Conservation (phyloP, 1,140 invertebrate genomes). For the Mesaphorura yosii region DNA sequence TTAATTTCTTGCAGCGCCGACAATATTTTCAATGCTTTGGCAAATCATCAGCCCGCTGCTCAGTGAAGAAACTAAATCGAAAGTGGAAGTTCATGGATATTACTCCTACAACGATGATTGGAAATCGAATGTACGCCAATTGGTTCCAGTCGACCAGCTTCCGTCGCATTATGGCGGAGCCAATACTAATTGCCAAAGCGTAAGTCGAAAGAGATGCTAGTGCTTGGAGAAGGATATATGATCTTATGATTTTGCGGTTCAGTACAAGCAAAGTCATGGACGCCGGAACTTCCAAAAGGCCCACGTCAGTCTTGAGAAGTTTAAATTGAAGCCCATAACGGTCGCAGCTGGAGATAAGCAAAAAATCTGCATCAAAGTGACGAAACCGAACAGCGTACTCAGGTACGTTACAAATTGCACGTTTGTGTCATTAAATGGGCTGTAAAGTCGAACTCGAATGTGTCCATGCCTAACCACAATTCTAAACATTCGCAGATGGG, state of each 20-base stretch:
- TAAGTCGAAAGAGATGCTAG: background rate
- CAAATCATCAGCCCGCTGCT: constrained; percentile 7
- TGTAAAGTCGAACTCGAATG: background rate
- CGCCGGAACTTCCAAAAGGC: background rate
- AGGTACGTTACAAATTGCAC: background rate
- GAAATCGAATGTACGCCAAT: background rate
- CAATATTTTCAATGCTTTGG: constrained; percentile 13
- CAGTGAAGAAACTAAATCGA: constrained; percentile 3
- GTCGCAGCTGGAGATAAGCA: background rate
- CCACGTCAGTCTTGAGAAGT: background rate
- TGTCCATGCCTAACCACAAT: background rate
- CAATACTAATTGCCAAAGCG: constrained; percentile 7
- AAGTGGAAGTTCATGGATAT: constrained; percentile 6
- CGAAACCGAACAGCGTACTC: background rate
- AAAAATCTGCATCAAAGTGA: background rate
- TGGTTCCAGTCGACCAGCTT: constrained; percentile 10
- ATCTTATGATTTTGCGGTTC: background rate
- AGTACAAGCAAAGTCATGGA: background rate
- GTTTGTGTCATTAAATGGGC: background rate
- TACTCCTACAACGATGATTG: constrained; percentile 7
- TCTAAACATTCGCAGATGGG: constrained; percentile 2
- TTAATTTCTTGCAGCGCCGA: constrained; percentile 1
- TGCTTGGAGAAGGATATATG: background rate
- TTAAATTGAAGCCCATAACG: background rate
- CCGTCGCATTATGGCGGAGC: constrained; percentile 14